Conservation (phyloP, 2,888 invertebrate species). For the Hydroisotoma schaefferi region DNA sequence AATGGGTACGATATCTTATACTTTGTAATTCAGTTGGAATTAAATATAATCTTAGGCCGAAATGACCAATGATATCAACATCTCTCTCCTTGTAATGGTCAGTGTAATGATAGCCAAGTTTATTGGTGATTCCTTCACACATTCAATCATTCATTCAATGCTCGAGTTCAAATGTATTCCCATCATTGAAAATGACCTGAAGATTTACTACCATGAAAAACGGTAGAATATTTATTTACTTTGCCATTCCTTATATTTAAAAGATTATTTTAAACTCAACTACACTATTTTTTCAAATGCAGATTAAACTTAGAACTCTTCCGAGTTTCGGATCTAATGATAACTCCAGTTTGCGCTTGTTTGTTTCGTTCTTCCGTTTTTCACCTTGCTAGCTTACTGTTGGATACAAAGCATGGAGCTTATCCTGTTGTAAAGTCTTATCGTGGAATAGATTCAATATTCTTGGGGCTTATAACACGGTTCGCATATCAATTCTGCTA, state of each 20-base stretch:
- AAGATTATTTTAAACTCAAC: neutral
- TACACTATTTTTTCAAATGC: neutral
- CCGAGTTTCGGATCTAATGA: constrained; percentile 52
- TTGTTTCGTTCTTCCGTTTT: constrained; percentile 49
- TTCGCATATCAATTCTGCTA: too few species aligned
- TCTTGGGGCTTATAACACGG: constrained; percentile 52
- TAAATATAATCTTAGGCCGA: constrained; percentile 10
- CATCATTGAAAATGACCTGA: constrained; percentile 53
- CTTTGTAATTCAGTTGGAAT: too few species aligned
- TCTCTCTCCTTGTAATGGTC: constrained; percentile 20
- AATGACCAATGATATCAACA: constrained; percentile 22
- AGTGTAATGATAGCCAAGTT: constrained; percentile 16
- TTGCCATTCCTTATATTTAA: neutral
- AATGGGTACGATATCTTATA: neutral
- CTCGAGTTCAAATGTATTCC: constrained; percentile 51
- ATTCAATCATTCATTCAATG: constrained; percentile 16
- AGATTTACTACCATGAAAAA: constrained; percentile 40
- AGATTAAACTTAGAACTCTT: constrained; percentile 53
- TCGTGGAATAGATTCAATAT: constrained; percentile 49
- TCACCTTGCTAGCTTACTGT: constrained; percentile 51
- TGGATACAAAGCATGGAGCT: constrained; percentile 52
- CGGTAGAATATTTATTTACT: constrained; percentile 11
- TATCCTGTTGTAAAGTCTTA: constrained; percentile 52
- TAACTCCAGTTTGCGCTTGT: constrained; percentile 50
- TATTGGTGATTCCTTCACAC: constrained; percentile 17